phyloP scores from a whole-genome alignment of 2,797 vertebrate species.

The Typhlichthys subterraneus region DNA sequence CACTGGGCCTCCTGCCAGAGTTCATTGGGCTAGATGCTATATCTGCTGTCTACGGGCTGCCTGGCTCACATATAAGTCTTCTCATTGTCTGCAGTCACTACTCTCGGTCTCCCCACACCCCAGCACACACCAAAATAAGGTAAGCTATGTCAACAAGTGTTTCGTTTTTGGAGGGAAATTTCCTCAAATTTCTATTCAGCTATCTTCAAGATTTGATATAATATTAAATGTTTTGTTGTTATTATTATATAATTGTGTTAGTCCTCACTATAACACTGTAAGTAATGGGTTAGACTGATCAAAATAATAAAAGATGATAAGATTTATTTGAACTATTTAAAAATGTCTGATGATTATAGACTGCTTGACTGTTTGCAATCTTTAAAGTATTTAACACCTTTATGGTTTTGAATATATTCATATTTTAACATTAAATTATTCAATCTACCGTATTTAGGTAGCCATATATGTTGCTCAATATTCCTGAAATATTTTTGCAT shows the following conservation, averaged over 20 bases:
- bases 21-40: constrained; percentile 72
- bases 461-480: neutral
- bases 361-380: no score
- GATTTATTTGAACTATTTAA: no score
- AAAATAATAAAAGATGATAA: no score
- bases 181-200: no score
- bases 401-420: no score
- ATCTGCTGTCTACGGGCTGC: constrained; percentile 58
- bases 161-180: neutral
- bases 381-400: no score
- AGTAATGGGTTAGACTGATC: no score
- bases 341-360: no score
- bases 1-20: constrained; percentile 63
- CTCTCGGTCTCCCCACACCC: constrained; percentile 44
- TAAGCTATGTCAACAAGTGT: constrained; percentile 35
- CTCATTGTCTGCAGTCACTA: constrained; percentile 61
- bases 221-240: neutral
- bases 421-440: neutral
- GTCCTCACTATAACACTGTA: neutral
- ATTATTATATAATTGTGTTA: neutral
- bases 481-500: neutral
- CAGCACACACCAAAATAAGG: constrained; percentile 51
- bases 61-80: constrained; percentile 64
- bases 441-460: neutral
- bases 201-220: no score